Conservation (phyloP, 2,888 invertebrate species). For the Plebejus anna region DNA sequence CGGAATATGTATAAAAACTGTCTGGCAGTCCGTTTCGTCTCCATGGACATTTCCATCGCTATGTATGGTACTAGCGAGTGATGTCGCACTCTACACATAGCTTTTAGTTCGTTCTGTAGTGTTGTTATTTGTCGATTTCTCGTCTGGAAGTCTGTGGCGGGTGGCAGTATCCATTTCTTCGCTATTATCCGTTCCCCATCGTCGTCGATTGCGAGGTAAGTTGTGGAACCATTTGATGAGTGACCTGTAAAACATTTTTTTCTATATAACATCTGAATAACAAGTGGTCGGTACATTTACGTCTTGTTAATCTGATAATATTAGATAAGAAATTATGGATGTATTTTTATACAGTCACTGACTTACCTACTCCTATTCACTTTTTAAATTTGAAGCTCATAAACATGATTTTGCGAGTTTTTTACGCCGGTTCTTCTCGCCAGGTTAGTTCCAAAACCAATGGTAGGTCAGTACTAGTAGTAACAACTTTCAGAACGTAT, state of each 20-base stretch:
- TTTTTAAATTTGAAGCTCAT: too few species aligned
- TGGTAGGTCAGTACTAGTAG: too few species aligned
- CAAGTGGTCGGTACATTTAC: too few species aligned
- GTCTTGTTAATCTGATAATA: too few species aligned
- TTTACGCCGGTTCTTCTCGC: too few species aligned
- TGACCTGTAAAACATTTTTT: constrained; percentile 76
- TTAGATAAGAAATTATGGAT: too few species aligned
- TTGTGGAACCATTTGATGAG: constrained; percentile 85
- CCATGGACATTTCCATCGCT: constrained; percentile 84
- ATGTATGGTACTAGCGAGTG: constrained; percentile 87
- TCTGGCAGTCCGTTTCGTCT: constrained; percentile 59
- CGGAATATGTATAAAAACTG: constrained; percentile 84
- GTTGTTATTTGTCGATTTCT: constrained; percentile 80
- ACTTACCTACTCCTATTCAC: too few species aligned
- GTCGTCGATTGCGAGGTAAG: constrained; percentile 88
- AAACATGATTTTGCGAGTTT: too few species aligned
- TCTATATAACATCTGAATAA: too few species aligned
- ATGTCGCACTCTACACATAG: constrained; percentile 85
- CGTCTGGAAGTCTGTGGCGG: constrained; percentile 61
- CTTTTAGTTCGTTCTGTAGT: constrained; percentile 89
- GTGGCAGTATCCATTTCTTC: constrained; percentile 85
- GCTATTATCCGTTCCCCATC: constrained; percentile 86
- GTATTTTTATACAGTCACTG: too few species aligned
- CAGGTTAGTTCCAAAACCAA: too few species aligned
- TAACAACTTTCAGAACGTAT: too few species aligned